Base-by-base conservation (phyloP, 1,140 invertebrate species). In the Euglossa dilemma region DNA sequence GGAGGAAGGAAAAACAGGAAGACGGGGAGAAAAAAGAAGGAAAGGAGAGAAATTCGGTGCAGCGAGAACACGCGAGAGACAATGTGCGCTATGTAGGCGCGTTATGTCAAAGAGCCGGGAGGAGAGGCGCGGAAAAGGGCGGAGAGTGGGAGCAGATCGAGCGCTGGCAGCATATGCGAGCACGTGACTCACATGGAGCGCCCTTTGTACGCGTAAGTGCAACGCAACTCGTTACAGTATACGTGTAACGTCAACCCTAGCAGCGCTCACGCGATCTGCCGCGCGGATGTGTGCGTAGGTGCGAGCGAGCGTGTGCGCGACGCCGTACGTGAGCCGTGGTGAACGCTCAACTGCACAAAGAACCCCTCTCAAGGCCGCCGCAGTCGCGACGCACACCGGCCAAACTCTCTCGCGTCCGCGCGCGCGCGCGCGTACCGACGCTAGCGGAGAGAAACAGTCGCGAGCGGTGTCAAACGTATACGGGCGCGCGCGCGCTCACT, bases 321-420 rank as follows among this genome's bases (percentile, higher is more conserved):
- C 85, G 84, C 81, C 66, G 50, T 75, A 75, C 87, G 89, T 84
- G 87, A 87, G 80, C 86, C 77, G 82, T 86, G 90, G 86, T 89
- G 89, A 92, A 90, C 88, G 91, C 91, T 92, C 90, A 90, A 90
- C 91, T 87, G 93, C 93, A 94, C 93, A 94, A 94, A 94, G 93
- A 94, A 92, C 91, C 93, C 85, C 91, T 91, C 91, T 93, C 93
- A 94, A 94, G 93, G 93, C 92, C 93, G 90, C 72, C 57, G 84
- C 85, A 91, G 87, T 83, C 89, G 89, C 91, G 90, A 84, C 86
- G 36, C 74, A 79, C 80, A 87, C 64, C 83, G 57, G 57, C 59
- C 47, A 76, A 80, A 80, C 36, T 36, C 36, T 36, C 36, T 36
- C 36, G 36, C n/a, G n/a, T n/a, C n/a, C n/a, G n/a, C 74, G 82